Percentiles rank a stretch among this genome's conserved stretches.
Conservation (phyloP, 2,888 invertebrate species). For the Parnassius apollo region DNA sequence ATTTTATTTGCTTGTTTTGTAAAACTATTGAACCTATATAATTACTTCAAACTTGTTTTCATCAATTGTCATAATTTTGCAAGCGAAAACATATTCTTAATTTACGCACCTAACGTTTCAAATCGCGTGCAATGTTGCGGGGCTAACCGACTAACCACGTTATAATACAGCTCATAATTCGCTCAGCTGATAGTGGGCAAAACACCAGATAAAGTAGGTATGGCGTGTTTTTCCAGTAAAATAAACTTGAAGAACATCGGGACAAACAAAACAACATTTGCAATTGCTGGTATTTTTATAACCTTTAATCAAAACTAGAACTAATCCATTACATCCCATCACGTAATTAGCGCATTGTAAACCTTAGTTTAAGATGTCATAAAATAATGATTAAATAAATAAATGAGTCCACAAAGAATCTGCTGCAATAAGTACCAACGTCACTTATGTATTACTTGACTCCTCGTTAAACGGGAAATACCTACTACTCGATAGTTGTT, state of each 20-base stretch:
- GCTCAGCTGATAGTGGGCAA: slow-evolving; percentile 65
- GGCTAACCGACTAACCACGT: slow-evolving; percentile 39
- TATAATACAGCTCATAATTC: slow-evolving; percentile 45
- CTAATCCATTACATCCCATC: background rate
- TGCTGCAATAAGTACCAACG: slow-evolving; percentile 41
- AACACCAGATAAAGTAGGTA: slow-evolving; percentile 58
- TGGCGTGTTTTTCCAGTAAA: slow-evolving; percentile 71
- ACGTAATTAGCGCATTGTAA: too few relatives aligned
- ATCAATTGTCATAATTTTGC: slow-evolving; percentile 29
- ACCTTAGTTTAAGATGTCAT: too few relatives aligned
- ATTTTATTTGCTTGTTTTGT: slow-evolving; percentile 11
- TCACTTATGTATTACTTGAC: slow-evolving; percentile 49
- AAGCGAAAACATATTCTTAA: slow-evolving; percentile 31
- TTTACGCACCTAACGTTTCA: slow-evolving; percentile 31
- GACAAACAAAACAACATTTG: slow-evolving; percentile 22
- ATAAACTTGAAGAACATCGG: slow-evolving; percentile 62
- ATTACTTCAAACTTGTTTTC: slow-evolving; percentile 33
- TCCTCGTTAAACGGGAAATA: slow-evolving; percentile 68
- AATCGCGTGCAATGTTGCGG: slow-evolving; percentile 35
- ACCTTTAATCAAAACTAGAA: background rate
- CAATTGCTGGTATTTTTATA: too few relatives aligned
- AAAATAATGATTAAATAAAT: slow-evolving; percentile 11
- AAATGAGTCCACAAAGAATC: slow-evolving; percentile 32
- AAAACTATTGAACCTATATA: slow-evolving; percentile 10
- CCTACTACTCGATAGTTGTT: slow-evolving; percentile 54